Base-by-base conservation (phyloP, 2,113 vertebrate species). In the Odobenus rosmarus region DNA sequence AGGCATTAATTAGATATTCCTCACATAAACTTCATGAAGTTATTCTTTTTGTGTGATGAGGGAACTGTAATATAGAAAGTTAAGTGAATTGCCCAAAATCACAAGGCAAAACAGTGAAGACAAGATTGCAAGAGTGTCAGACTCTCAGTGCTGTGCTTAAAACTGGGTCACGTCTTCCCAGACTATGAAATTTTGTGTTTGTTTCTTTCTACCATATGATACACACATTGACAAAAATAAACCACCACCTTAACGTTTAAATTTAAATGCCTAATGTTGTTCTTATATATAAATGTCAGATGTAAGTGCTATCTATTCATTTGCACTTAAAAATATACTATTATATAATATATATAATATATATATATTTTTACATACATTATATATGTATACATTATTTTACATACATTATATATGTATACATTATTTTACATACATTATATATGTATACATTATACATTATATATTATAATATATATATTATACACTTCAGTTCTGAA, bases 301-400 rank as follows among this genome's bases (percentile, higher is more conserved):
- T 51, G 18, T 18, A 76, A 49, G n/a, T 81, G 13, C 2, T 57
- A 62, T n/a, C 82, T 12, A 39, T 64, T 95, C 69, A 84, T 49
- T 72, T 55, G 10, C 42, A 85, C 77, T 95, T 77, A 76, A 91
- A 94, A 96, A 82, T 89, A 53, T 74, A 88, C 64, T 53, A 39
- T 39, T 39, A 39, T 39, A 39, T 39, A 4, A 39, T 39, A 39
- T 39, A 39, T 39, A 39, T 39, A n/a, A n/a, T n/a, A n/a, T 39
- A 39, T 39, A 39, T 39, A 39, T 39, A 39, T 39, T 39, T n/a
- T n/a, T n/a, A n/a, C n/a, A 39, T 39, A 39, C 39, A 39, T 39
- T 39, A 39, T 39, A 39, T 39, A 39, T 39, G 39, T 39, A 39
- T 39, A 39, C 39, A 39, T 39, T 39, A n/a, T n/a, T n/a, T n/a